Conservation (phyloP, 2,797 vertebrate genomes). For the Mallotus villosus region DNA sequence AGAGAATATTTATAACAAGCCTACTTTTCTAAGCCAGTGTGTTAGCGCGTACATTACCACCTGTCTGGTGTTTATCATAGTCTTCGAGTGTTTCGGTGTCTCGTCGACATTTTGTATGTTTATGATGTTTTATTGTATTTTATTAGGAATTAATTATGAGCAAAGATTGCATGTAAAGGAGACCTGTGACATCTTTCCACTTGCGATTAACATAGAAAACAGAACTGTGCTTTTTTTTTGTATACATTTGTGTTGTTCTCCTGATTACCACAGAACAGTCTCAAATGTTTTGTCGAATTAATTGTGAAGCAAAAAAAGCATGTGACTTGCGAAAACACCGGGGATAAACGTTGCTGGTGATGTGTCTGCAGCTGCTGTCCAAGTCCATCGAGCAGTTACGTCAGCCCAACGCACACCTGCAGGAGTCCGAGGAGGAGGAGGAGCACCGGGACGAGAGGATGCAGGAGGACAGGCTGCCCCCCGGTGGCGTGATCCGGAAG, state of each 20-base stretch:
- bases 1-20: slow-evolving; percentile 62
- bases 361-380: slow-evolving; percentile 89
- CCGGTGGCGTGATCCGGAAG: slow-evolving; percentile 79
- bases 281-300: not conserved
- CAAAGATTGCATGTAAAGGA: too few relatives aligned
- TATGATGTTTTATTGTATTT: too few relatives aligned
- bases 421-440: slow-evolving; percentile 93
- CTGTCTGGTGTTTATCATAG: slow-evolving; percentile 23
- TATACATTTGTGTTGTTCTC: not conserved
- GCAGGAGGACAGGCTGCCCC: slow-evolving; percentile 86
- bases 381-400: slow-evolving; percentile 98
- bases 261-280: not conserved
- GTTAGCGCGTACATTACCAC: slow-evolving; percentile 41
- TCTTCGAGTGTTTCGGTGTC: not conserved
- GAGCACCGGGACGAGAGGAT: slow-evolving; percentile 73
- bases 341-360: not conserved
- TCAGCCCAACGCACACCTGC: slow-evolving; percentile 89
- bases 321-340: not conserved
- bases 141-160: too few relatives aligned
- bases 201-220: too few relatives aligned
- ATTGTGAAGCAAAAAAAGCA: not conserved
- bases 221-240: not conserved
- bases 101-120: too few relatives aligned
- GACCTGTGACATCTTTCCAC: too few relatives aligned
- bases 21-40: slow-evolving; percentile 54